Conservation (phyloP, 53 echinoderm and acorn worm species). For the Echinarachnius parma region DNA sequence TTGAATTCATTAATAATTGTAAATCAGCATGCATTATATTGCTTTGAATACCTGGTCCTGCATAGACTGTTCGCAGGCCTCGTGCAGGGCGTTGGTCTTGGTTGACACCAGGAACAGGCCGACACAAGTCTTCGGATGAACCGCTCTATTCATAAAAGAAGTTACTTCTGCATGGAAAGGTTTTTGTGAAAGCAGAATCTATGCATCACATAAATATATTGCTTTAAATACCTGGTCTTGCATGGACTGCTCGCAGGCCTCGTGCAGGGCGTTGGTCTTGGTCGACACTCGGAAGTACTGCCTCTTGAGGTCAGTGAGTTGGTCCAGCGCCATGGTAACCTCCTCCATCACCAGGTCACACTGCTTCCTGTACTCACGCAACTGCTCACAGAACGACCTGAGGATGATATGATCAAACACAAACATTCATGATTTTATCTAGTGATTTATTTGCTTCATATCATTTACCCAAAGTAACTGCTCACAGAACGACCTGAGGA, state of each 20-base stretch:
- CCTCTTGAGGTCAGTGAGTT: slow-evolving; percentile 80
- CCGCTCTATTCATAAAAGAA: too few relatives aligned
- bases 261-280: slow-evolving; percentile 93
- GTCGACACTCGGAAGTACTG: slow-evolving; percentile 92
- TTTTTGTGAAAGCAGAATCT: too few relatives aligned
- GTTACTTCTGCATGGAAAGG: too few relatives aligned
- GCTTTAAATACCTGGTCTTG: slow-evolving; percentile 69
- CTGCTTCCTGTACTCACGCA: slow-evolving; percentile 85
- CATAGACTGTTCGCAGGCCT: slow-evolving; percentile 92
- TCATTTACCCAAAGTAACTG: too few relatives aligned
- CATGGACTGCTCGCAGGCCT: slow-evolving; percentile 92
- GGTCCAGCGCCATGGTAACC: slow-evolving; percentile 81
- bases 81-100: slow-evolving; percentile 93
- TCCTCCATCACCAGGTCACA: slow-evolving; percentile 93
- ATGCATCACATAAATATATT: too few relatives aligned
- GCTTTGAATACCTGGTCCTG: slow-evolving; percentile 69
- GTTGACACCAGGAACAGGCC: slow-evolving; percentile 88
- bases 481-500: too few relatives aligned
- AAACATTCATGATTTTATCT: too few relatives aligned
- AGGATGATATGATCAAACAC: too few relatives aligned
- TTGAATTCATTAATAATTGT: too few relatives aligned
- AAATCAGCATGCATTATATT: too few relatives aligned
- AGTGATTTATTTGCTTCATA: too few relatives aligned
- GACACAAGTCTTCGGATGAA: too few relatives aligned
- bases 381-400: slow-evolving; percentile 90